Evolutionary conservation across 2,888 invertebrate species (phyloP), one percentile per base, ranked within the genome.

Genomic region (Epirrhoe tristata): DNA sequence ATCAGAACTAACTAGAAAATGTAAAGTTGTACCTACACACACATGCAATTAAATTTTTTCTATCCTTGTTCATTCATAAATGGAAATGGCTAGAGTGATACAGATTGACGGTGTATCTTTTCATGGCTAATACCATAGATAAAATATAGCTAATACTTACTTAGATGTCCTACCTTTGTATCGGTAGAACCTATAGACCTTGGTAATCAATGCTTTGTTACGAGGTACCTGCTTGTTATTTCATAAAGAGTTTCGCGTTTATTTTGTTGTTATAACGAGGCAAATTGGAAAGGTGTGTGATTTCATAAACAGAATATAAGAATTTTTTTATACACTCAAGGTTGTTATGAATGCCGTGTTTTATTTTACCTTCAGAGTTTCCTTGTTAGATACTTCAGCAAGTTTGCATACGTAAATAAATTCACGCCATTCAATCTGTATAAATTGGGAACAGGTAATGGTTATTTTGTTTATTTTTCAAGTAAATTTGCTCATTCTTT

Each of bases 251-350:
- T 48, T 48, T 48, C 14, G 14, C 7, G 6, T 16, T n/a, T 43
- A 55, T 58, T 52, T 52, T 52, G 39, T 31, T 59, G 24, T 5
- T 32, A 43, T 54, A 60, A 32, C 31, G 46, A 60, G 32, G 24
- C 39, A 53, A 53, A 60, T 60, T 53, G 53, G 16, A 60, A n/a
- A 53, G 46, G 53, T 60, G 32, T 60, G 60, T 43, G 53, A n/a
- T 50, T 32, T 53, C 31, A 32, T 53, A 24, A 14, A 46, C 32
- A n/a, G 53, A 39, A 54, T 54, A 46, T 32, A 48, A 16, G 17
- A 48, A 8, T 54, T 53, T 54, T 7, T 34, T 61, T 32, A 34
- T 61, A 48, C 14, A 46, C 32, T 54, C 6, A n/a, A 6, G 32
- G 54, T 48, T 61, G 6, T 16, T 31, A 52, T 43, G 31, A 39